Evolutionary conservation across 2,113 vertebrate species (phyloP), one percentile per base, ranked within the genome.

Genomic region (Brachionichthys hirsutus): DNA sequence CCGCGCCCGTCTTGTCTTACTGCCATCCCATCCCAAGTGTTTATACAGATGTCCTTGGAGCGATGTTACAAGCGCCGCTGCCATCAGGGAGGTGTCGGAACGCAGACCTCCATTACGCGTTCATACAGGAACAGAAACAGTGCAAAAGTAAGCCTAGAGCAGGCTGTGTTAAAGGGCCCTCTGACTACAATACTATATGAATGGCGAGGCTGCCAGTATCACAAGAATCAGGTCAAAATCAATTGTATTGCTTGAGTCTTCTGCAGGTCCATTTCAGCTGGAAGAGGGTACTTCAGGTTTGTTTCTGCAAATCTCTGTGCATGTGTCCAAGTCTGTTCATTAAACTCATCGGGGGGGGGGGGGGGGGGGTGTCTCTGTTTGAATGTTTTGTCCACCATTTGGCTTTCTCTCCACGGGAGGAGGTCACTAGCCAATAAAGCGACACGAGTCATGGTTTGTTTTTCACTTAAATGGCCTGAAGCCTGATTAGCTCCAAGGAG

Each of bases 331-430:
- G 54, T 57, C 41, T 67, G 68, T 69, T 79, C 36, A 34, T 59
- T 66, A 54, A 67, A 72, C 63, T 77, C 70, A 56, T 53, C 54
- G 1, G 76, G 75, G 70, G 73, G 65, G 63, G n/a, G n/a, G n/a
- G n/a, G n/a, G n/a, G n/a, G n/a, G n/a, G n/a, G n/a, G n/a, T 73
- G 75, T 73, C 82, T 73, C 62, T 67, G 70, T 82, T 70, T 47
- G 42, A 75, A 45, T 73, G 77, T 82, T 82, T 80, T 81, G 72
- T 40, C 56, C 62, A 68, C 48, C 64, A 73, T 72, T 59, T 70
- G 51, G 70, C 71, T 83, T 58, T 61, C 66, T 78, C 74, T 77
- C 78, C 49, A 48, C 49, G 68, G 77, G 73, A 69, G 54, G 73
- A 64, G 73, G 76, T 75, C 76, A 78, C 40, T 80, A 60, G 78